Percentiles rank a stretch among this genome's conserved stretches.
These are phyloP conservation scores for Crax fasciolata DNA, from an alignment of 2,797 vertebrate species.

Conservation along the genomic window DNA sequence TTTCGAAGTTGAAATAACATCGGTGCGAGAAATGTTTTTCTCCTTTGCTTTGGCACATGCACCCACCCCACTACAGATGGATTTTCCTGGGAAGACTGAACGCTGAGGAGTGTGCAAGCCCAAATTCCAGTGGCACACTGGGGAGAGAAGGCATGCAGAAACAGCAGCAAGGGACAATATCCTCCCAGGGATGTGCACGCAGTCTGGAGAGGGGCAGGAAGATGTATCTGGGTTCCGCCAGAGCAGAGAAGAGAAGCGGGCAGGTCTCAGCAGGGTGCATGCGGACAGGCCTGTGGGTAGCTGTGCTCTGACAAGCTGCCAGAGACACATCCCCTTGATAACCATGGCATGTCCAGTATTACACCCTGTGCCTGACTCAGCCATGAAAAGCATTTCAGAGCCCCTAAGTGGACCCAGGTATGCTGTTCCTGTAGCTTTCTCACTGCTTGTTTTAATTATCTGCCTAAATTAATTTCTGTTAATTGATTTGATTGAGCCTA, in stretches of 20 bases:
- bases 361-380: not conserved
- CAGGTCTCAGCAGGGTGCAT: not conserved
- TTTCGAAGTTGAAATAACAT: constrained; percentile 20
- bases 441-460: not conserved
- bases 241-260: not conserved
- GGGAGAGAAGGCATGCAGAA: not conserved
- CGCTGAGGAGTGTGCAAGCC: not conserved
- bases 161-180: fast-evolving
- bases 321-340: not conserved
- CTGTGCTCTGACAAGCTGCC: not conserved
- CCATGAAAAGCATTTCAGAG: not conserved
- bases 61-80: not conserved
- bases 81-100: not conserved
- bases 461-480: not conserved
- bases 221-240: not conserved
- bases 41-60: not conserved
- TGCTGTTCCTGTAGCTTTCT: not conserved
- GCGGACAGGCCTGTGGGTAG: not conserved
- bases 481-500: not conserved
- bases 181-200: not conserved
- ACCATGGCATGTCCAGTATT: not conserved
- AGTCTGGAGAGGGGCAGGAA: not conserved
- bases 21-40: not conserved
- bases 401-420: not conserved
- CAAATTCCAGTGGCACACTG: not conserved